phyloP scores from a whole-genome alignment of 2,113 vertebrate genomes.

The Nerophis ophidion region DNA sequence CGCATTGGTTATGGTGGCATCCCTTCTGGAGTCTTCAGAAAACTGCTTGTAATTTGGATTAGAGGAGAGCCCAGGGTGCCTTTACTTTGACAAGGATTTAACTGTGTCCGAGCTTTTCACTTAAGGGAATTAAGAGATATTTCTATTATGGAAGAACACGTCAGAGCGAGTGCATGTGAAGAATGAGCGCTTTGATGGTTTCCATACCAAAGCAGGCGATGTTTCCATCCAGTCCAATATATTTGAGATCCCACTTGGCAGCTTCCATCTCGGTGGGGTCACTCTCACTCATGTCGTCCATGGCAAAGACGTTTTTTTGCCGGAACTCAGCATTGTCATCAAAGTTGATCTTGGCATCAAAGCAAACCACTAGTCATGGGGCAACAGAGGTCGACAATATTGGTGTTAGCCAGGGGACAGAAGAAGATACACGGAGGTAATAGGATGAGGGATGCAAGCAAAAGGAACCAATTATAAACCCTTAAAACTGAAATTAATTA shows the following conservation, averaged over 20 bases:
- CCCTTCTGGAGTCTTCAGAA: conserved; percentile 62
- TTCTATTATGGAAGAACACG: conserved; percentile 3
- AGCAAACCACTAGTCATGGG: conserved; percentile 84
- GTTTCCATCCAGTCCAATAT: conserved; percentile 96
- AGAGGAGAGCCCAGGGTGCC: conserved; percentile 45
- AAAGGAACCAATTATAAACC: conserved; percentile 28
- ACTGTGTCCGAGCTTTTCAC: conserved; percentile 36
- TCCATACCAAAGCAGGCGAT: conserved; percentile 96
- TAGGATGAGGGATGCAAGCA: conserved; percentile 1
- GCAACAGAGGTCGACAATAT: background rate
- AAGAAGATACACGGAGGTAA: background rate
- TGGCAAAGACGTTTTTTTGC: conserved; percentile 92
- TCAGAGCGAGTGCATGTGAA: conserved; percentile 9
- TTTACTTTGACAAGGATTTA: conserved; percentile 58
- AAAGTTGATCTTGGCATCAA: conserved; percentile 99
- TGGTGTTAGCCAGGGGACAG: conserved; percentile 4
- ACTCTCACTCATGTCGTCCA: conserved; percentile 92
- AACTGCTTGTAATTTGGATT: conserved; percentile 57
- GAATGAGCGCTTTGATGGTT: background rate
- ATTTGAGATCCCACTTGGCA: conserved; percentile 92
- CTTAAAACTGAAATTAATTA: conserved; percentile 39
- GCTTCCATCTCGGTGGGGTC: conserved; percentile 92
- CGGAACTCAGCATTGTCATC: conserved; percentile 98
- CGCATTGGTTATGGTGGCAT: conserved; percentile 65
- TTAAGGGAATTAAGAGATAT: conserved; percentile 38